Conservation (phyloP, 2,797 vertebrate species). For the Sarcophilus harrisii region DNA sequence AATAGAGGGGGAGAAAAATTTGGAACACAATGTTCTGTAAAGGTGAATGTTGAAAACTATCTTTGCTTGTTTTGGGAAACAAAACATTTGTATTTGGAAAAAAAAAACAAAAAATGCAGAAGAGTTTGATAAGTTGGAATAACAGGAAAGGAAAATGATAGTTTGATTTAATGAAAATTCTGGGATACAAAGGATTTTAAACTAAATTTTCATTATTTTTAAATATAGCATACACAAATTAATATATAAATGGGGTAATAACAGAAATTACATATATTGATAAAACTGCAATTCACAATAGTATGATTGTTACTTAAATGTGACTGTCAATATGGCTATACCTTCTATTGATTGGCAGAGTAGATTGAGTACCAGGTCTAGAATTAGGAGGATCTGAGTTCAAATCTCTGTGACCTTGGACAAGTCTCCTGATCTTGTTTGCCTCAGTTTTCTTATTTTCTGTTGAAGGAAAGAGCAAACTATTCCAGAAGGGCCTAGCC, state of each 20-base stretch:
- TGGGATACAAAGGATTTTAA: slow-evolving; percentile 54
- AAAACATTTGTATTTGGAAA: too few relatives aligned
- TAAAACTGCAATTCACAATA: neutral
- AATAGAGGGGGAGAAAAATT: too few relatives aligned
- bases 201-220: slow-evolving; percentile 49
- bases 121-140: slow-evolving; percentile 56
- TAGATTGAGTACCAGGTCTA: neutral
- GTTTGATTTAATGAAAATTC: slow-evolving; percentile 10
- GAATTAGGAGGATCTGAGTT: neutral
- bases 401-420: neutral
- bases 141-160: neutral
- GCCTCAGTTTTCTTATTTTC: neutral
- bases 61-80: too few relatives aligned
- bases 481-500: neutral
- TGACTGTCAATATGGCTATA: neutral
- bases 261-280: neutral
- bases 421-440: neutral
- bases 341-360: neutral
- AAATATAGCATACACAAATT: slow-evolving; percentile 37
- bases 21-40: too few relatives aligned
- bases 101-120: slow-evolving; percentile 4
- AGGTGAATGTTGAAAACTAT: too few relatives aligned
- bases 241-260: slow-evolving; percentile 51
- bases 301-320: neutral
- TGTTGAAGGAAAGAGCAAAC: neutral